A percentile compares a stretch with the other conserved stretches of the same genome.
These are phyloP conservation scores for Spinus pinus DNA, from an alignment of 2,797 vertebrate species.

Conservation along the genomic window DNA sequence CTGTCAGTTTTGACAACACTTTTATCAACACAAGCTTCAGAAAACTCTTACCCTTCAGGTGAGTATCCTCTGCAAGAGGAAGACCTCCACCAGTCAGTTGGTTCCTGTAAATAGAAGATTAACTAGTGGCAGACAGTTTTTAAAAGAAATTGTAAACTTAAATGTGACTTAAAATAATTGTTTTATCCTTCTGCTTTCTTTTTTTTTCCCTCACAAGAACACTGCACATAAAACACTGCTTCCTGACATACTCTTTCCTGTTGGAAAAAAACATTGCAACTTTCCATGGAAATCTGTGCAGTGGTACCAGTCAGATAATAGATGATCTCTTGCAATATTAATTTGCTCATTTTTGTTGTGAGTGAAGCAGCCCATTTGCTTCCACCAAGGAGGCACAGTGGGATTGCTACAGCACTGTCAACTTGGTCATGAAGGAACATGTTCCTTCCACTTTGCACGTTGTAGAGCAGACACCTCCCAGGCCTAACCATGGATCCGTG, in stretches of 20 bases:
- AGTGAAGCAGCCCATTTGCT: not conserved
- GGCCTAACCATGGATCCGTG: not conserved
- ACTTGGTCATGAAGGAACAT: not conserved
- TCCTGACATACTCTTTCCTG: not conserved
- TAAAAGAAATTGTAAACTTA: not conserved
- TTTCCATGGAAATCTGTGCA: not conserved
- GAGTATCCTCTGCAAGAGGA: not conserved
- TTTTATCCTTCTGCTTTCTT: not conserved
- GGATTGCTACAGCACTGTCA: not conserved
- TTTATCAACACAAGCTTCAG: not conserved
- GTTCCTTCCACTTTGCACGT: not conserved
- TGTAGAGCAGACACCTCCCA: not conserved
- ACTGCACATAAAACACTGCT: not conserved
- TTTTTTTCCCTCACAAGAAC: fast-evolving
- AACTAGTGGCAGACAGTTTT: not conserved
- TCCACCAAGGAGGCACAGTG: not conserved
- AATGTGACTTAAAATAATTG: not conserved
- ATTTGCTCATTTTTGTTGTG: not conserved
- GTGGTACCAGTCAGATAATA: not conserved
- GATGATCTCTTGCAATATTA: not conserved
- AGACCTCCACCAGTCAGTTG: not conserved
- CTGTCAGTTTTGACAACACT: not conserved
- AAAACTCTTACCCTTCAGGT: not conserved
- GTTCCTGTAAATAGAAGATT: not conserved
- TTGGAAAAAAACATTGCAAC: not conserved